These are phyloP conservation scores for Thymelicus lineola DNA, from an alignment of 2,888 invertebrate species.

Conservation along the genomic window DNA sequence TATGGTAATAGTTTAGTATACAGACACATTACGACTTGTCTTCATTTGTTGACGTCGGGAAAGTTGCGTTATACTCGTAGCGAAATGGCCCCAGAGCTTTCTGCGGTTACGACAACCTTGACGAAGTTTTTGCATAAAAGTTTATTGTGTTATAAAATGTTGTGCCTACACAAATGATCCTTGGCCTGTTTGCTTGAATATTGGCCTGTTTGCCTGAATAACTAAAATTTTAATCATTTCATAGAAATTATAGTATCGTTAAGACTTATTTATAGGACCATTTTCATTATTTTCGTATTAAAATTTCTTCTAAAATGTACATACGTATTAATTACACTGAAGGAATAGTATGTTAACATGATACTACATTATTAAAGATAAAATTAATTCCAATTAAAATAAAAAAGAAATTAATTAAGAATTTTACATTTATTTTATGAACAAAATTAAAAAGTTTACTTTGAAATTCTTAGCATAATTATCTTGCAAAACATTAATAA, in stretches of 20 bases:
- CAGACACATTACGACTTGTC: constrained; percentile 31
- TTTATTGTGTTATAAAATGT: constrained; percentile 1
- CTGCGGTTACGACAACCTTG: constrained; percentile 23
- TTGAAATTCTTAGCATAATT: too few relatives aligned
- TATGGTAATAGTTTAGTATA: constrained; percentile 16
- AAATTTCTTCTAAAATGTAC: too few relatives aligned
- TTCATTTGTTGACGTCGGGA: constrained; percentile 37
- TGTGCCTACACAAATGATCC: constrained; percentile 13
- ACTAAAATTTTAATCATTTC: neutral
- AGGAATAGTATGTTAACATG: too few relatives aligned
- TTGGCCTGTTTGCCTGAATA: neutral
- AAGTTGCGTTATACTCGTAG: constrained; percentile 18
- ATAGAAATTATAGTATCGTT: neutral
- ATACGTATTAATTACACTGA: too few relatives aligned
- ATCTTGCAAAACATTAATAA: too few relatives aligned
- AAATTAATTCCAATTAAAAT: too few relatives aligned
- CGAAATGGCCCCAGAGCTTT: constrained; percentile 17
- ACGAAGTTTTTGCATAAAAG: constrained; percentile 25
- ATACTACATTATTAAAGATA: too few relatives aligned
- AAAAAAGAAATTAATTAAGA: too few relatives aligned
- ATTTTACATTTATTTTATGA: too few relatives aligned
- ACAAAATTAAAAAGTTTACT: too few relatives aligned
- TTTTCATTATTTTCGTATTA: neutral
- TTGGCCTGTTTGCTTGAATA: neutral
- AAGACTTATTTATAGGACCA: neutral